These are phyloP conservation scores for Acrobasis repandana DNA, from an alignment of 2,888 invertebrate species.

Conservation along the genomic window DNA sequence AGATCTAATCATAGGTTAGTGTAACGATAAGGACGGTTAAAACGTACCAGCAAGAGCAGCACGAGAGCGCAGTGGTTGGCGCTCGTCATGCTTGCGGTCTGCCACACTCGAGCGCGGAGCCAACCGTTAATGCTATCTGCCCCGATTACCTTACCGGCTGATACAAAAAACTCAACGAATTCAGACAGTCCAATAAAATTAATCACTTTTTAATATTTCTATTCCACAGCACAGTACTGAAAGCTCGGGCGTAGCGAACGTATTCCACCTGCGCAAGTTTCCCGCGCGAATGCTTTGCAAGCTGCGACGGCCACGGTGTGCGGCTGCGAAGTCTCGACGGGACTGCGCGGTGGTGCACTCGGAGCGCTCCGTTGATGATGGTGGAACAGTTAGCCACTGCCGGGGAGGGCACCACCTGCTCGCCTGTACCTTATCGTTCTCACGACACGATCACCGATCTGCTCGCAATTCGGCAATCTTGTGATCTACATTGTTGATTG, in stretches of 20 bases:
- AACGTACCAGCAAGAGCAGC: constrained; percentile 71
- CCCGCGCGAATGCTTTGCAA: constrained; percentile 30
- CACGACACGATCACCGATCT: constrained; percentile 72
- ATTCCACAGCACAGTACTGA: constrained; percentile 44
- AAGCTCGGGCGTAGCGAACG: constrained; percentile 35
- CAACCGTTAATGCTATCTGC: constrained; percentile 82
- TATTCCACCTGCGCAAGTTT: constrained; percentile 39
- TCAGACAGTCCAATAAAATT: constrained; percentile 29
- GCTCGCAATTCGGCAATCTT: constrained; percentile 70
- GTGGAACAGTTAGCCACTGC: constrained; percentile 74
- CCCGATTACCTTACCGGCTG: constrained; percentile 77
- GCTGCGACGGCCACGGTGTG: constrained; percentile 58
- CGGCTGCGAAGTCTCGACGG: constrained; percentile 61
- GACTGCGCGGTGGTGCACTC: constrained; percentile 68
- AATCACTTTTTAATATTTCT: constrained; percentile 28
- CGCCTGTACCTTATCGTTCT: constrained; percentile 71
- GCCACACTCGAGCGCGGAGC: constrained; percentile 80
- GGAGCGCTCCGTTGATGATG: constrained; percentile 61
- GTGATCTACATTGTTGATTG: constrained; percentile 79
- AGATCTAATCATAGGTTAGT: constrained; percentile 17
- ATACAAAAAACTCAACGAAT: constrained; percentile 56
- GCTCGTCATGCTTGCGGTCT: constrained; percentile 81
- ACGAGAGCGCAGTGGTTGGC: constrained; percentile 70
- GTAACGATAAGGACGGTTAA: constrained; percentile 26
- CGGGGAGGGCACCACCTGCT: constrained; percentile 78